Evolutionary conservation across 2,888 invertebrate species (phyloP), one percentile per base, ranked within the genome.

Genomic region (Tenthredo distinguenda): DNA sequence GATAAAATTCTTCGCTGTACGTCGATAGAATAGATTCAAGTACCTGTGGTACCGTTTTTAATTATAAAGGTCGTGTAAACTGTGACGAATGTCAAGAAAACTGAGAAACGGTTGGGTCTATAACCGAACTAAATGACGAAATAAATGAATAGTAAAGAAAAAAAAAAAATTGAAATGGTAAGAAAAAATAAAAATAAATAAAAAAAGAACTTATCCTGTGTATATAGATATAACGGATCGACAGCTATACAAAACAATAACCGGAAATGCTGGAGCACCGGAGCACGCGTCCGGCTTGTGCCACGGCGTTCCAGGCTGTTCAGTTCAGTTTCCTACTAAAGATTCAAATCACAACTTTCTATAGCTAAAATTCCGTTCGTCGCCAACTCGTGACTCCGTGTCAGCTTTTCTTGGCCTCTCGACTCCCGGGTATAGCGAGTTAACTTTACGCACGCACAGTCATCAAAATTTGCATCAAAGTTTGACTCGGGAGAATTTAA

Each of bases 261-360:
- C 68, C 83, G 83, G 83, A 83, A 83, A 68, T 83, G 31, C 83
- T 68, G n/a, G 68, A 83, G 71, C 65, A 71, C 26, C 65, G 68
- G 68, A 83, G 43, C 83, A 83, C 83, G 83, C 83, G 83, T 83
- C 83, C 83, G 83, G 83, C 83, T 83, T 71, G 83, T 83, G 65
- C 83, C 68, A 43, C 68, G 47, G 31, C 83, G 83, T 83, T 83
- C 68, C 83, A 68, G n/a, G 71, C 83, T 47, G 43, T 47, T 47
- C 68, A 68, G 43, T 47, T 47, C 68, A 68, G 83, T 71, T 71
- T 68, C 47, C 68, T 50, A 68, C 68, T 83, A 68, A 58, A 81
- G 81, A 81, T 81, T 81, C 81, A 40, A 81, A 81, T 81, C 58
- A 62, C 58, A 40, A 58, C 40, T 81, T 81, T 62, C 62, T 62